phyloP scores from a whole-genome alignment of 2,888 invertebrate species.

The Metalampra italica region DNA sequence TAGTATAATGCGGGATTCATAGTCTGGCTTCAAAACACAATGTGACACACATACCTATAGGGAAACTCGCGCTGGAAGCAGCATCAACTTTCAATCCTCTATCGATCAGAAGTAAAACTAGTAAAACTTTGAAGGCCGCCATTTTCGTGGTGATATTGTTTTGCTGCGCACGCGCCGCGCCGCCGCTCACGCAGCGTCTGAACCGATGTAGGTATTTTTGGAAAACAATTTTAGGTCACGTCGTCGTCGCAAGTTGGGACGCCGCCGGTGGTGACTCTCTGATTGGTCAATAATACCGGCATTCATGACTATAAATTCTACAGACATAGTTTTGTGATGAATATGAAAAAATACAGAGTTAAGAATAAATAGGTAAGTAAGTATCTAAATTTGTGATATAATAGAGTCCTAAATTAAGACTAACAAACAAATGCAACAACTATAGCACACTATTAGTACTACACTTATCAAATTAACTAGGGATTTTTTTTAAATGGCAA shows the following conservation, averaged over 20 bases:
- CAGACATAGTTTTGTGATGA: not conserved
- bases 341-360: not conserved
- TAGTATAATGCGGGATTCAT: too few species aligned
- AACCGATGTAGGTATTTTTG: constrained; percentile 56
- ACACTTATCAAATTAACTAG: too few species aligned
- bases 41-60: constrained; percentile 42
- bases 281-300: not conserved
- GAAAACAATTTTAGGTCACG: constrained; percentile 73
- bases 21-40: too few species aligned
- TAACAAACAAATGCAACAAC: too few species aligned
- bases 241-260: constrained; percentile 14
- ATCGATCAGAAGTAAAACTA: constrained; percentile 26
- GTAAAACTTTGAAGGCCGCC: constrained; percentile 25
- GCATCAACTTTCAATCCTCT: constrained; percentile 18
- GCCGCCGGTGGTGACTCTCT: not conserved
- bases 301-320: not conserved
- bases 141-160: constrained; percentile 31
- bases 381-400: too few species aligned
- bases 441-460: too few species aligned
- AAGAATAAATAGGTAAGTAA: too few species aligned
- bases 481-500: too few species aligned
- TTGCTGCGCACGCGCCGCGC: constrained; percentile 40
- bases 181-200: constrained; percentile 50
- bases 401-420: too few species aligned
- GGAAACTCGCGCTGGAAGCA: constrained; percentile 36